Evolutionary conservation across 2,113 vertebrate species (phyloP), one percentile per base, ranked within the genome.

Genomic region (Pica pica): DNA sequence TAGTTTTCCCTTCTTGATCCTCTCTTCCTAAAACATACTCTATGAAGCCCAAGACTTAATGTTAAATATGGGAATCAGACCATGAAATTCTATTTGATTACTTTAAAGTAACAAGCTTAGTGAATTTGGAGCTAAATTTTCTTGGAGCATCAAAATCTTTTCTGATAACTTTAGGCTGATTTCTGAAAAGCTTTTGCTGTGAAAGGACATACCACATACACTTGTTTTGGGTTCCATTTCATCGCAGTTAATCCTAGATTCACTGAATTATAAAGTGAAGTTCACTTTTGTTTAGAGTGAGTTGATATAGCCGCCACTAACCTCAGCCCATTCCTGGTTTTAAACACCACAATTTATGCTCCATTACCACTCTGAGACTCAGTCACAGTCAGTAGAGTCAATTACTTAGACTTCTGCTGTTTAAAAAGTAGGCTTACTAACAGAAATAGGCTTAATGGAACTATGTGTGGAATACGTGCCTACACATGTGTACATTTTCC

Each of bases 401-500:
- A 33, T 35, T 80, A 46, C 52, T 77, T 70, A 67, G 60, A 27
- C 16, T 74, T 31, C 19, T 47, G 16, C 35, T 63, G 24, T 26
- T 86, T 65, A 50, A 53, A 76, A 39, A 57, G 61, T 3, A 41
- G 33, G 7, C 10, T 80, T 60, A 35, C n/a, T 65, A n/a, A 56
- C 42, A 65, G 20, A 55, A 83, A 63, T 1, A 44, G 49, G 15
- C 17, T 50, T n/a, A 80, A 20, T 47, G 44, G 63, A 74, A 24
- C 17, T 27, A 6, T 14, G 9, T 14, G 9, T 11, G 18, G 57
- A 50, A n/a, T 37, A 37, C 35, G 7, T 41, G 61, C 33, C 55
- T 14, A 30, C 1, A 1, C 1, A 1, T 2, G 23, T 5, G 30
- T 9, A 12, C 5, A 3, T 64, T 76, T 88, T 44, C 41, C 53